Conservation (phyloP, 2,113 vertebrate genomes). For the Coptodon rendalli region DNA sequence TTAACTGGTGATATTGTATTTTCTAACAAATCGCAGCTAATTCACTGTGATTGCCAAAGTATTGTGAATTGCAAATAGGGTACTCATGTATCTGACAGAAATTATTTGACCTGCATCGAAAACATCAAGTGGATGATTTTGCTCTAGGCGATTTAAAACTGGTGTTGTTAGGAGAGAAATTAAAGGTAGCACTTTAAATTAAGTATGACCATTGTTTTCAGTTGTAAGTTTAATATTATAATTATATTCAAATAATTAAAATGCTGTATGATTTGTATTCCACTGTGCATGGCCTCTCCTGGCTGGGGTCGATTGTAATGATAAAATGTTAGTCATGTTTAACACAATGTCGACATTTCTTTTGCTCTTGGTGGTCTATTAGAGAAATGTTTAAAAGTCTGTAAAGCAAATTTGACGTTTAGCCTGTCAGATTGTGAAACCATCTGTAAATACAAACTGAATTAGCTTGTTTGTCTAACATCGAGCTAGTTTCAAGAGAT, state of each 20-base stretch:
- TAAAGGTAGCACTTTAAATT: neutral
- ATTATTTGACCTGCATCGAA: neutral
- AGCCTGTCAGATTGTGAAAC: neutral
- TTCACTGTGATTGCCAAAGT: neutral
- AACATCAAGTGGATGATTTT: neutral
- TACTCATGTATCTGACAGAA: neutral
- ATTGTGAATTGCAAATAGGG: constrained; percentile 37
- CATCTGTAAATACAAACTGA: neutral
- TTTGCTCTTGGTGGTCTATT: neutral
- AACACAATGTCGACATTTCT: neutral
- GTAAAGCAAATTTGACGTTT: neutral
- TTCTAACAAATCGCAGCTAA: constrained; percentile 1
- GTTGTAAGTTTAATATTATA: neutral
- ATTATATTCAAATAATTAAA: neutral
- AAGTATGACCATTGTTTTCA: neutral
- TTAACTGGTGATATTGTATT: neutral
- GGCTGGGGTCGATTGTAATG: neutral
- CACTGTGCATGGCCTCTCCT: neutral
- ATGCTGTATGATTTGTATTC: neutral
- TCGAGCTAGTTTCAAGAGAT: neutral
- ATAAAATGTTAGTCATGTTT: neutral
- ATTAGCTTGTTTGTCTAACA: neutral
- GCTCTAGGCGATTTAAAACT: neutral
- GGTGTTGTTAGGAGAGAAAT: neutral
- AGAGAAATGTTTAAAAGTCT: neutral